phyloP scores from a whole-genome alignment of 2,797 vertebrate genomes.

The Rhinogobio ventralis region DNA sequence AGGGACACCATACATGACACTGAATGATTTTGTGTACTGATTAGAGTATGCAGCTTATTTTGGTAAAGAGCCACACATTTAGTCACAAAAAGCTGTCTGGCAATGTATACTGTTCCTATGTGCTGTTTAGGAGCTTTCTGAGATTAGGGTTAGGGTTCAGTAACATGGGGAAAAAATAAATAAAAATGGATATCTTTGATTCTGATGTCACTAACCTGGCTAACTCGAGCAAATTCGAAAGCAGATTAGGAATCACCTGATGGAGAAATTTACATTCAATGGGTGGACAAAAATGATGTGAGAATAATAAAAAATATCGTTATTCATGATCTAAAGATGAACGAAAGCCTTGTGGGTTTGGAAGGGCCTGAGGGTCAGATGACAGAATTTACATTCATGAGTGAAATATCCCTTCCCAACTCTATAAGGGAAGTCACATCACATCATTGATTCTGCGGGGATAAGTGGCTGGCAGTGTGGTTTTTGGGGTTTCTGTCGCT shows the following conservation, averaged over 20 bases:
- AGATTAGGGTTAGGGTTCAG: no score
- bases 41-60: not conserved
- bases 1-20: not conserved
- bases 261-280: not conserved
- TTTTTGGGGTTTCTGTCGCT: slow-evolving; percentile 71
- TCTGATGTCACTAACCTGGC: no score
- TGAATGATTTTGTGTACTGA: not conserved
- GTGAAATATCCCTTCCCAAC: not conserved
- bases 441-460: slow-evolving; percentile 66
- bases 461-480: slow-evolving; percentile 64
- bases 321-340: not conserved
- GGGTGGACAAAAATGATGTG: not conserved
- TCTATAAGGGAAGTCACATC: slow-evolving; percentile 70
- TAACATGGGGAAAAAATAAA: not conserved
- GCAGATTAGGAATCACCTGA: no score
- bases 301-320: no score
- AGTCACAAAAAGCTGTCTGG: not conserved
- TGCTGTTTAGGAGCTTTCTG: no score
- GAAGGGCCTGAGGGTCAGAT: not conserved
- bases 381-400: not conserved
- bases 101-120: no score
- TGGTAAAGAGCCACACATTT: not conserved
- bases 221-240: not conserved
- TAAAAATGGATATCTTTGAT: not conserved
- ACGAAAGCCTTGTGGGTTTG: not conserved